These are phyloP conservation scores for Thamnophis elegans DNA, from an alignment of 2,797 vertebrate genomes.

Conservation along the genomic window DNA sequence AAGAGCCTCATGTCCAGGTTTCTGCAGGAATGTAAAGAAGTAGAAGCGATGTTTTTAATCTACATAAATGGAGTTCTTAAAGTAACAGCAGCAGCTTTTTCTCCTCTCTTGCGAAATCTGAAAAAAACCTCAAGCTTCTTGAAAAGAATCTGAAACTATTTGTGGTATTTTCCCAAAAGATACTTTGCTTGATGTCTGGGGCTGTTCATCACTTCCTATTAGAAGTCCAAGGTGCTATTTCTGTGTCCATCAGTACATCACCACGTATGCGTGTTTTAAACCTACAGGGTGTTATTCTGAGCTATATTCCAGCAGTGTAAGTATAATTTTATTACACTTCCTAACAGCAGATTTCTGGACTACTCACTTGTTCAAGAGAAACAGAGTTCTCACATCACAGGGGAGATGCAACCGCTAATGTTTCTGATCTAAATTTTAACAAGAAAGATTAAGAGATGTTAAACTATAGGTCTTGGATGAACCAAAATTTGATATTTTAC, in stretches of 20 bases:
- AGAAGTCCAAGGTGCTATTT: neutral
- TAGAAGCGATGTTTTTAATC: neutral
- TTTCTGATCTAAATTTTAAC: neutral
- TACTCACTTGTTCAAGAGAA: neutral
- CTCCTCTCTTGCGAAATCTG: neutral
- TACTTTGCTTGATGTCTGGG: neutral
- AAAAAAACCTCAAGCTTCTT: neutral
- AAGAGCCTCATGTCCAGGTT: neutral
- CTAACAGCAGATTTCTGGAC: neutral
- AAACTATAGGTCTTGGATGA: neutral
- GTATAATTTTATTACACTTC: neutral
- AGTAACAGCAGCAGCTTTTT: neutral
- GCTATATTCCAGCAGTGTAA: neutral
- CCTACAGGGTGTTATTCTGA: neutral
- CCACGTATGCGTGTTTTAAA: neutral
- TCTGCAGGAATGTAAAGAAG: neutral
- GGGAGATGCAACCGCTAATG: neutral
- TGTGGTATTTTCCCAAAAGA: neutral
- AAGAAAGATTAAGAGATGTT: neutral
- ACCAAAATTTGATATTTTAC: neutral
- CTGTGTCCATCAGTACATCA: neutral
- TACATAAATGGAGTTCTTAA: neutral
- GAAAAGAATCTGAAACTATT: neutral
- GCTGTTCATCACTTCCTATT: neutral
- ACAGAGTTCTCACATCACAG: neutral